These are phyloP conservation scores for Zeuzera pyrina DNA, from an alignment of 2,888 invertebrate species.

Conservation along the genomic window DNA sequence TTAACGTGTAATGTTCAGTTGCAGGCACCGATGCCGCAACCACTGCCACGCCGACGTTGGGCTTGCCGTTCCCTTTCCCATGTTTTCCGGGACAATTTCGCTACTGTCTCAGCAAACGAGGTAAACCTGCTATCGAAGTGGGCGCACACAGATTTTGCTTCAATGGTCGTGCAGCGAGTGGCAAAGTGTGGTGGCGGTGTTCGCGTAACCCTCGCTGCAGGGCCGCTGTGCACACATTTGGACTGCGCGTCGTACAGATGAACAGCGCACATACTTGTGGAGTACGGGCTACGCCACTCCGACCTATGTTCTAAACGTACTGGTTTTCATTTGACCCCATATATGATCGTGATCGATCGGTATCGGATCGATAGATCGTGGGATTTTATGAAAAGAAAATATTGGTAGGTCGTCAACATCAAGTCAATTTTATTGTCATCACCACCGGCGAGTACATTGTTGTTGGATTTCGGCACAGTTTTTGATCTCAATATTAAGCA, in stretches of 20 bases:
- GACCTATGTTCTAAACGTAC: constrained; percentile 57
- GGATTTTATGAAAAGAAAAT: neutral
- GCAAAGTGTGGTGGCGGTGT: constrained; percentile 68
- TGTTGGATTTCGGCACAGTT: constrained; percentile 50
- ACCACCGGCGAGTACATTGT: constrained; percentile 44
- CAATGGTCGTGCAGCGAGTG: constrained; percentile 64
- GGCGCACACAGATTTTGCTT: constrained; percentile 66
- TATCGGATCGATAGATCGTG: too few species aligned
- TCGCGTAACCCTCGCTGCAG: constrained; percentile 64
- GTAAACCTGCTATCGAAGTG: constrained; percentile 64
- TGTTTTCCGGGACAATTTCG: constrained; percentile 66
- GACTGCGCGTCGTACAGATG: constrained; percentile 63
- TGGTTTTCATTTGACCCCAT: neutral
- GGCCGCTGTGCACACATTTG: constrained; percentile 65
- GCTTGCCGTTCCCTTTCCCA: constrained; percentile 61
- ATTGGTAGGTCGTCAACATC: too few species aligned
- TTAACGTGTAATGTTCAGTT: constrained; percentile 43
- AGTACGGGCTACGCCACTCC: constrained; percentile 59
- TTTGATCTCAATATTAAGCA: constrained; percentile 34
- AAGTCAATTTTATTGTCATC: constrained; percentile 39
- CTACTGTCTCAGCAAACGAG: constrained; percentile 64
- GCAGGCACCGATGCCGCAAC: constrained; percentile 35
- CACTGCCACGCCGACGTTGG: constrained; percentile 40
- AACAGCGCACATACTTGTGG: constrained; percentile 67
- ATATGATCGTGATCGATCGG: neutral